Evolutionary conservation across 2,888 invertebrate genomes (phyloP), one percentile per base, ranked within the genome.

Genomic region (Cryptophagus acutangulus): DNA sequence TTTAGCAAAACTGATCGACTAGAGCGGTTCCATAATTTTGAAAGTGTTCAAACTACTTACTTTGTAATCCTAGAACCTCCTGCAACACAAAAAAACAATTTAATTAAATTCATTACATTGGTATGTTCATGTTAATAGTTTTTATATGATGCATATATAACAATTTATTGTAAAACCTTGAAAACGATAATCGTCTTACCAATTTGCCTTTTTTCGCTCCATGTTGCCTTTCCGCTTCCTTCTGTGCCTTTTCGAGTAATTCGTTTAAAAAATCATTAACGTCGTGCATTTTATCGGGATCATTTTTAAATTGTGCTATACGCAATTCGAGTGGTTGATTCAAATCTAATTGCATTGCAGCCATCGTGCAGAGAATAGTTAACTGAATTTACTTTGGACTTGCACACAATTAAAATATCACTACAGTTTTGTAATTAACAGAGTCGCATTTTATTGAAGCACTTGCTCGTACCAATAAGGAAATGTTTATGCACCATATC

Each of bases 191-290:
- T 33, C 33, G 37, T 52, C 65, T 60, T 57, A 67, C 67, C 46
- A 62, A 46, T 61, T 66, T 65, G 38, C 55, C 57, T 54, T 62
- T 63, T 51, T 62, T 63, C 25, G 45, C 51, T 20, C 50, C 46
- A 39, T 51, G 58, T 45, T 63, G 55, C 10, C 51, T 50, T 37
- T 66, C 66, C 2, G 62, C 67, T 49, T 69, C 68, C 28, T 61
- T 59, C 42, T 62, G 59, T 4, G 70, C 70, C 38, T 65, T 65
- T 38, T 67, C 67, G 34, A 67, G 59, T 26, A 70, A 43, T 20
- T 69, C 69, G 42, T 60, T 63, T 41, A 70, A 48, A 55, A 70
- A 69, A 25, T 65, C 65, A 44, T 67, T 66, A 9, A 70, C 60
- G 26, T 65, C 64, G 36, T 57, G 53, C 67, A 70, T 69, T 52